phyloP scores from a whole-genome alignment of 2,888 invertebrate species.

The Hirtodrosophila confusa region DNA sequence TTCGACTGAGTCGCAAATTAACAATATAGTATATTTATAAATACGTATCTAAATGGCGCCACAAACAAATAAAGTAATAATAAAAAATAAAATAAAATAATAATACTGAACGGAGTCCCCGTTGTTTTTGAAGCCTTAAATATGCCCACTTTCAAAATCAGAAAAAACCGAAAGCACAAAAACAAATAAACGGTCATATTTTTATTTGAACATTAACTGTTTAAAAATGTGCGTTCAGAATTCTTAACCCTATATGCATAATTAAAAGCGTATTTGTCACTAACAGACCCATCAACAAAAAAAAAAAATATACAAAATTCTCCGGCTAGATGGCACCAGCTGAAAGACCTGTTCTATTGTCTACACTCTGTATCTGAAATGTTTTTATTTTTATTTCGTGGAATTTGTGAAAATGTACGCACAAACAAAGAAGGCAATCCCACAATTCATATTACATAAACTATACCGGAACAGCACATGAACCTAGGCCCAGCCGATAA shows the following conservation, averaged over 20 bases:
- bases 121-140: conserved; percentile 48
- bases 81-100: conserved; percentile 9
- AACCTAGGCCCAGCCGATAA: conserved; percentile 22
- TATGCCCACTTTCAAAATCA: conserved; percentile 36
- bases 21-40: conserved; percentile 43
- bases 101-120: conserved; percentile 54
- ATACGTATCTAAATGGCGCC: conserved; percentile 57
- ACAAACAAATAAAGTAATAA: conserved; percentile 30
- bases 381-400: conserved; percentile 7
- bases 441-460: neutral
- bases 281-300: conserved; percentile 4
- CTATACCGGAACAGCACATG: conserved; percentile 36
- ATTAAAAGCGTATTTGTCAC: conserved; percentile 65
- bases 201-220: conserved; percentile 35
- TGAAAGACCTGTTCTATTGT: conserved; percentile 54
- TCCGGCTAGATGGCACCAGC: conserved; percentile 42
- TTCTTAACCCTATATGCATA: conserved; percentile 56
- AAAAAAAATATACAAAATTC: conserved; percentile 41
- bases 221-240: conserved; percentile 35
- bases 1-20: conserved; percentile 64
- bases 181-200: conserved; percentile 35
- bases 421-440: conserved; percentile 9
- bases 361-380: conserved; percentile 7
- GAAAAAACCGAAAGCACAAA: conserved; percentile 28
- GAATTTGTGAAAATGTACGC: conserved; percentile 34